Evolutionary conservation across 2,113 vertebrate species (phyloP), one percentile per base, ranked within the genome.

Genomic region (Falco punctatus): DNA sequence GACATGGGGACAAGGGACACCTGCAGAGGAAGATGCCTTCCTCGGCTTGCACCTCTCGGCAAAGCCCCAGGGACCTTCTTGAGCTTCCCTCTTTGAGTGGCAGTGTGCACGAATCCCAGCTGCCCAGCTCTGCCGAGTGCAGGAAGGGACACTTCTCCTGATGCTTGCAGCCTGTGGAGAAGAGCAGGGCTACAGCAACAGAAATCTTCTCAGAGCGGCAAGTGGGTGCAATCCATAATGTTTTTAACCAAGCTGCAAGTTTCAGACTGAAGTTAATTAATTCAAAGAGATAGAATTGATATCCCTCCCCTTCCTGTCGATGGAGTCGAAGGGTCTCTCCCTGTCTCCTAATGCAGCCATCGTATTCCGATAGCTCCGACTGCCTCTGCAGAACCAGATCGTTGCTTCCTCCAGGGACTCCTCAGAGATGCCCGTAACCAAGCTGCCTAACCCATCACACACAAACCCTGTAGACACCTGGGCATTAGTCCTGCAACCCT

Each of bases 221-320:
- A 9, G 9, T 0, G 9, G 95, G 79, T 16, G 59, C 96, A 94
- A 97, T 96, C 97, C 26, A 89, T 96, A 86, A 82, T 17, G 82
- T 83, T 95, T 72, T 70, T 24, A 19, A 95, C 79, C 96, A 71
- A 95, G 92, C 95, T 97, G 96, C 90, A 61, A 82, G 96, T 88
- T 94, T 96, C 91, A 96, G 94, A 44, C 91, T 77, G 44, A 30
- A 97, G 97, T 94, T 98, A 97, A 95, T 98, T 97, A 98, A 97
- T 84, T 97, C 92, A 49, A 90, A 94, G 96, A 86, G 97, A 93
- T 32, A 58, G 88, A 87, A 97, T 97, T 40, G 95, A 97, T 86
- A 96, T 90, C 91, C 71, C 88, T 84, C 72, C 91, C 84, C 7
- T 18, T 40, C 73, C 81, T 22, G n/a, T 98, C 96, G 26, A 97